A percentile compares a stretch with the other conserved stretches of the same genome.
Evolutionary conservation across 2,888 invertebrate genomes (phyloP).

Genomic region (Amaurobius ferox): DNA sequence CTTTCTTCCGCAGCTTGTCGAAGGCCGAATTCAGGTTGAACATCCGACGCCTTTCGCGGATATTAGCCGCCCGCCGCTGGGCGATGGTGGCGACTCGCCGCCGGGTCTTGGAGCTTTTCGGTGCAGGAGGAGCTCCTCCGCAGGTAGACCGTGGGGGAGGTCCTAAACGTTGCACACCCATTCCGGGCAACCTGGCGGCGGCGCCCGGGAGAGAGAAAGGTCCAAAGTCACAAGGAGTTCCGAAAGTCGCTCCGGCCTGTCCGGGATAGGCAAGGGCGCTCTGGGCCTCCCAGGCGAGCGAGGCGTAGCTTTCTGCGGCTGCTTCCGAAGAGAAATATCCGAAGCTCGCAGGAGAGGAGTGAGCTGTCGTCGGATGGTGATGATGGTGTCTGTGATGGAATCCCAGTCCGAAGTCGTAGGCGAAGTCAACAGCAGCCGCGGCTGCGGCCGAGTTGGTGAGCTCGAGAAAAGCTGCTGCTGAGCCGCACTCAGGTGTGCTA

Average conservation of each 20-base stretch:
- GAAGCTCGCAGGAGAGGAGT: slow-evolving; percentile 12
- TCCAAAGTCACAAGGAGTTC: slow-evolving; percentile 42
- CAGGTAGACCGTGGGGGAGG: slow-evolving; percentile 17
- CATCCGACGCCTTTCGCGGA: slow-evolving; percentile 94
- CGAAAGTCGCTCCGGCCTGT: slow-evolving; percentile 22
- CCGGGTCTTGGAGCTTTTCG: slow-evolving; percentile 82
- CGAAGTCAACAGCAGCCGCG: slow-evolving; percentile 52
- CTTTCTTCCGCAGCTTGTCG: slow-evolving; percentile 91
- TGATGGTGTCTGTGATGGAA: slow-evolving; percentile 43
- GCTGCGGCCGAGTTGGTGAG: slow-evolving; percentile 66
- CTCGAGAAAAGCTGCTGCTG: slow-evolving; percentile 68
- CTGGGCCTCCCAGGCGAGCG: slow-evolving; percentile 68
- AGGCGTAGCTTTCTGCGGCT: slow-evolving; percentile 68
- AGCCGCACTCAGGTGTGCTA: slow-evolving; percentile 66
- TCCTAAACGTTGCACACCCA: slow-evolving; percentile 52
- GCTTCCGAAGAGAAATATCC: slow-evolving; percentile 46
- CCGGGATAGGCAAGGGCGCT: slow-evolving; percentile 48
- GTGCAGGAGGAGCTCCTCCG: background rate
- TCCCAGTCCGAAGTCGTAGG: slow-evolving; percentile 55
- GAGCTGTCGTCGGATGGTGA: slow-evolving; percentile 33
- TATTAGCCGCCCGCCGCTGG: slow-evolving; percentile 93
- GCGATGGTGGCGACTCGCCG: slow-evolving; percentile 93
- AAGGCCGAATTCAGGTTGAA: slow-evolving; percentile 97
- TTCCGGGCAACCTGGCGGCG: slow-evolving; percentile 40
- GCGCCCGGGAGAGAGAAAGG: slow-evolving; percentile 44